Evolutionary conservation across 92 coral and sea anemone genomes (phyloP).

Genomic region (Siderastrea siderea): DNA sequence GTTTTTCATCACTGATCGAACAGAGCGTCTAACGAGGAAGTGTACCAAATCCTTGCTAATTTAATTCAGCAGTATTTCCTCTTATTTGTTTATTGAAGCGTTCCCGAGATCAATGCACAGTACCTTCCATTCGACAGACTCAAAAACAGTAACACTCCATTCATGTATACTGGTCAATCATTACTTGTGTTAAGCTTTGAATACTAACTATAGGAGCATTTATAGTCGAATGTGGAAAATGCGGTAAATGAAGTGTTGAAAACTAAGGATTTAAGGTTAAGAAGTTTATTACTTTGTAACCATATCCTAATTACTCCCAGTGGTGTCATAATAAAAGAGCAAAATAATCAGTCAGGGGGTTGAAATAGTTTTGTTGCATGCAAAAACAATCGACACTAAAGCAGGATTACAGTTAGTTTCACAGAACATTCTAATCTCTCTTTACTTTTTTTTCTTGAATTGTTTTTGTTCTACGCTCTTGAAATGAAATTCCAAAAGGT

Average conservation of each 20-base stretch:
- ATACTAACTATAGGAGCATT: neutral
- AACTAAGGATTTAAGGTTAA: slow-evolving; percentile 9
- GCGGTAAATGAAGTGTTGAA: neutral
- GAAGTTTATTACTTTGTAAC: slow-evolving; percentile 1
- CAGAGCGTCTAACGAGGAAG: too few relatives aligned
- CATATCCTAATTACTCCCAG: neutral
- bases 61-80: too few relatives aligned
- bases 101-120: neutral
- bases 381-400: neutral
- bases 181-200: neutral
- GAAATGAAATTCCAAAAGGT: too few relatives aligned
- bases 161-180: neutral
- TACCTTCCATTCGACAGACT: neutral
- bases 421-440: neutral
- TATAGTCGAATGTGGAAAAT: slow-evolving; percentile 12
- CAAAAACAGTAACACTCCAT: too few relatives aligned
- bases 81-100: neutral
- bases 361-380: neutral
- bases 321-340: neutral
- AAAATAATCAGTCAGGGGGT: neutral
- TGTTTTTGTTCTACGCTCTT: too few relatives aligned
- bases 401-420: neutral
- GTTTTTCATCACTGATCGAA: too few relatives aligned
- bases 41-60: too few relatives aligned
- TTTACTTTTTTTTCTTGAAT: neutral